Percentiles rank a stretch among this genome's conserved stretches.
Conservation (phyloP, 2,797 vertebrate species). For the Enteromius paludinosus region DNA sequence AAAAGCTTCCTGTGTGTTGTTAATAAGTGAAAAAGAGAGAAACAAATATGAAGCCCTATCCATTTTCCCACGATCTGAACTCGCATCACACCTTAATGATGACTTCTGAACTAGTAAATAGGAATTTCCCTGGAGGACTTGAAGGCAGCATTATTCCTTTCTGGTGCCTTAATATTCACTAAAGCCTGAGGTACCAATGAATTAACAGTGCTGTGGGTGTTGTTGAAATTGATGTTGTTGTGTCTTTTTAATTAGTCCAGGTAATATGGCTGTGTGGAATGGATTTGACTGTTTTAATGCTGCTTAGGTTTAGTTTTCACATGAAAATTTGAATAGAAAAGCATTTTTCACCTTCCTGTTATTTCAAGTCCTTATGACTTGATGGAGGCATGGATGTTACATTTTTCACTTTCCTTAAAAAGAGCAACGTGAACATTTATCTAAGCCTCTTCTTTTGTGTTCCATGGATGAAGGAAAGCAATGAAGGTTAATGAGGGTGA, state of each 20-base stretch:
- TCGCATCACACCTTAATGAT: not conserved
- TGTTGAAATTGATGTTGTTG: not conserved
- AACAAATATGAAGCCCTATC: not conserved
- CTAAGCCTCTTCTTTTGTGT: not conserved
- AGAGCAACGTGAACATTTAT: not conserved
- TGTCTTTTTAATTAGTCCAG: constrained; percentile 7
- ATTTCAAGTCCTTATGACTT: not conserved
- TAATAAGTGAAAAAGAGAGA: not conserved
- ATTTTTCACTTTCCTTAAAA: not conserved
- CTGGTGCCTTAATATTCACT: not conserved
- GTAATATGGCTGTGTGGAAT: not conserved
- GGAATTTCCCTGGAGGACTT: not conserved
- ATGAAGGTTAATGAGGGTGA: not conserved
- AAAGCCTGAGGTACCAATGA: constrained; percentile 20
- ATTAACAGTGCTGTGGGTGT: not conserved
- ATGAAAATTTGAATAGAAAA: not conserved
- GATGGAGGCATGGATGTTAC: not conserved
- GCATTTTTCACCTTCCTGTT: not conserved
- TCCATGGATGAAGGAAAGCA: not conserved
- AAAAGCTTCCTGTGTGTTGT: constrained; percentile 6
- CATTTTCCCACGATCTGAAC: constrained; percentile 1
- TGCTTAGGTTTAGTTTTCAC: not conserved
- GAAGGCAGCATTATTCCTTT: not conserved
- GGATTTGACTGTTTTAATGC: not conserved
- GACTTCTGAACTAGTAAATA: not conserved